These are phyloP conservation scores for Gonioctena quinquepunctata DNA, from an alignment of 1,140 invertebrate species.

Conservation along the genomic window DNA sequence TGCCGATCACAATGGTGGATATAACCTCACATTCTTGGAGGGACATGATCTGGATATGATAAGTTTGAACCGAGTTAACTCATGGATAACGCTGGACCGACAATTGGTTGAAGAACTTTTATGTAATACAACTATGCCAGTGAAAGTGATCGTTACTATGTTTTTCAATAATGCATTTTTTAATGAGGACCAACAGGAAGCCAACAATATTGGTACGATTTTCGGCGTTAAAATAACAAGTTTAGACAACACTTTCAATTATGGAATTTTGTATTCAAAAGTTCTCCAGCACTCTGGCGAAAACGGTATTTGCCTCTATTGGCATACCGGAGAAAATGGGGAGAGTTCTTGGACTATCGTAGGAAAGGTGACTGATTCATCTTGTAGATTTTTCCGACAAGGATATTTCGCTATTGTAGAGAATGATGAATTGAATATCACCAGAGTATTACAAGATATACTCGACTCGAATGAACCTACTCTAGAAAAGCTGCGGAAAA, in stretches of 20 bases:
- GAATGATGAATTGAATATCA: background rate
- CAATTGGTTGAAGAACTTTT: no score
- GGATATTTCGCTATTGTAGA: background rate
- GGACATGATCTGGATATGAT: no score
- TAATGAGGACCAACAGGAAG: background rate
- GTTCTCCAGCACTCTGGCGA: background rate
- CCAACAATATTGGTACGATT: background rate
- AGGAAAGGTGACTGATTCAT: background rate
- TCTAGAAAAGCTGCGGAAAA: background rate
- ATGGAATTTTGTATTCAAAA: background rate
- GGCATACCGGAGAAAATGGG: background rate
- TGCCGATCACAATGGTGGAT: background rate
- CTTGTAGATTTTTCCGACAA: background rate
- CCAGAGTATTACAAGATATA: background rate
- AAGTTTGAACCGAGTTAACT: no score
- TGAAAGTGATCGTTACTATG: background rate
- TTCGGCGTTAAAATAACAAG: background rate
- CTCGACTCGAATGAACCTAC: background rate
- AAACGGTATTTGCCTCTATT: background rate
- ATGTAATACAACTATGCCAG: no score
- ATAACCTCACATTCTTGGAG: no score
- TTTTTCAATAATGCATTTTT: constrained; percentile 7
- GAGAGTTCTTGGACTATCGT: background rate
- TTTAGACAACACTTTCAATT: background rate
- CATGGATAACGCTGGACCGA: no score